Evolutionary conservation across 2,797 vertebrate genomes (phyloP), one percentile per base, ranked within the genome.

Genomic region (Helarctos malayanus): DNA sequence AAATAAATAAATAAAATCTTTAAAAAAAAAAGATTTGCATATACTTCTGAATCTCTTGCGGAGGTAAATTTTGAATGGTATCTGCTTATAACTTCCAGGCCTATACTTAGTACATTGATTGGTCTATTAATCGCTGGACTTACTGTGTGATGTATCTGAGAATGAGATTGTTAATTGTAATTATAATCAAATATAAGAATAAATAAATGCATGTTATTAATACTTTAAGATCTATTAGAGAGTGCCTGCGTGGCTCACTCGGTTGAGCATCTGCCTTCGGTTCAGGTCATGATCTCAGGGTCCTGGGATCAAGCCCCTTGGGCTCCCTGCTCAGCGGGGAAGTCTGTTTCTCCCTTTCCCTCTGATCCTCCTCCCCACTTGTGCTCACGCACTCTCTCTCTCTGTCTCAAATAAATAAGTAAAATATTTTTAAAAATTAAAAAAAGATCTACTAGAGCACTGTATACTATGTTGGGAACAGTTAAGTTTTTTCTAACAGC

Each of bases 401-500:
- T 12, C 11, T 29, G 59, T 61, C 12, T 61, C 59, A 61, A 61
- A 61, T 27, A 61, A 49, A 52, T 15, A 52, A 61, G 29, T 15
- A 61, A 25, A 61, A 61, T 29, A 61, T 29, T 27, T 61, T 61
- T 4, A 27, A 61, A 61, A 61, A 61, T 41, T 41, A 59, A 59
- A 59, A 61, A 61, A 61, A 52, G 13, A 61, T 29, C 59, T 97
- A 23, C 54, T 27, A 57, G 3, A 76, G 63, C 23, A 76, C 23
- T 92, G 14, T 83, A 75, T 29, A 45, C 57, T 86, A 78, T 56
- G n/a, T 56, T 96, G 35, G 14, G 23, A 47, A 79, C 23, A 73
- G 92, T 52, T 84, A 71, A 59, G 45, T 86, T 47, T 88, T 92
- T 93, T 68, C 89, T 84, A 91, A 84, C 7, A 87, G 15, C 7